A percentile compares a stretch with the other conserved stretches of the same genome.
Evolutionary conservation across 2,888 invertebrate species (phyloP).

Genomic region (Sylvicola cinctus): DNA sequence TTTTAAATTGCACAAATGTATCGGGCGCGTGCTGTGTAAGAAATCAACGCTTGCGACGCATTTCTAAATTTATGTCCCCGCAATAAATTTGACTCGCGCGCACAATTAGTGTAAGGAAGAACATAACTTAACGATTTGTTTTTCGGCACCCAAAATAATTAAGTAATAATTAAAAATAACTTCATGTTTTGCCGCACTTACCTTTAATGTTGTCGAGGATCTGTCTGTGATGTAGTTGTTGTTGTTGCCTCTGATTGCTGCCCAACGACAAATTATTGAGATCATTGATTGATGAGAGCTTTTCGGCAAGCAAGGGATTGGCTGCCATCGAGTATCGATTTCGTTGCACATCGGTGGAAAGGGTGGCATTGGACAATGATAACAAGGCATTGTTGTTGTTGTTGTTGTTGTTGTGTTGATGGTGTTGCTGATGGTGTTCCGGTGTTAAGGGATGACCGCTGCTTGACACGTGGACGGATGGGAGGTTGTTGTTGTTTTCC

Average conservation of each 20-base stretch:
- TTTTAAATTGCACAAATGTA: too few relatives aligned
- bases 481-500: slow-evolving; percentile 31
- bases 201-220: slow-evolving; percentile 30
- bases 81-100: too few relatives aligned
- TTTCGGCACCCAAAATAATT: too few relatives aligned
- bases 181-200: too few relatives aligned
- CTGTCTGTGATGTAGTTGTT: slow-evolving; percentile 25
- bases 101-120: too few relatives aligned
- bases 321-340: slow-evolving; percentile 42
- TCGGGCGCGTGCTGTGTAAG: too few relatives aligned
- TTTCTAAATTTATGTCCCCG: too few relatives aligned
- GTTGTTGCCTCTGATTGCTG: slow-evolving; percentile 28
- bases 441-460: slow-evolving; percentile 20
- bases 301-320: slow-evolving; percentile 72
- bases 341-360: slow-evolving; percentile 19
- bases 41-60: too few relatives aligned
- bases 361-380: too few relatives aligned
- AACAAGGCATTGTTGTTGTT: slow-evolving; percentile 17
- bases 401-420: slow-evolving; percentile 30
- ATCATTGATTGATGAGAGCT: slow-evolving; percentile 44
- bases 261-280: slow-evolving; percentile 3
- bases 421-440: slow-evolving; percentile 20
- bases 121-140: too few relatives aligned
- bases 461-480: slow-evolving; percentile 16
- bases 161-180: too few relatives aligned